Base-by-base conservation (phyloP, 2,113 vertebrate species). In the Microcebus murinus region DNA sequence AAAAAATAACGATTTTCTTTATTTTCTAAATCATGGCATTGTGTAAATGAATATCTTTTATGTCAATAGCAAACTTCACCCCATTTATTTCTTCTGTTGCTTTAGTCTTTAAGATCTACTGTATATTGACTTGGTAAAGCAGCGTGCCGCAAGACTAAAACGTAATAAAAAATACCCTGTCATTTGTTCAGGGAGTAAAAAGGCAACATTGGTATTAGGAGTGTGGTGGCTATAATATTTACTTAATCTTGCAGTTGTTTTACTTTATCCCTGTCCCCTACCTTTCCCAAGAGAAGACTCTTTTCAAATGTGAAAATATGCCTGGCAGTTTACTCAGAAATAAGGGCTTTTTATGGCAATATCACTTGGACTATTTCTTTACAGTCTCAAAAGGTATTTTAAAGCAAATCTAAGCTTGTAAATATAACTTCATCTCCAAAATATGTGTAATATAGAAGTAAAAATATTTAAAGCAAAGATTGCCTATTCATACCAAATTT, bases 101-200 rank as follows among this genome's bases (percentile, higher is more conserved):
- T 85, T 96, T 73, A 50, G 20, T 61, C 15, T 80, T 94, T 85
- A 98, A 42, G 14, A 79, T 76, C 25, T 85, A 48, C 73, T 76
- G 73, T 48, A 0, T 55, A 82, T 81, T 92, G 71, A 81, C 31
- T 68, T 59, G 77, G 13, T 55, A 15, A 74, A 82, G 85, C 70
- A 48, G 15, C 0, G 5, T 36, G 1, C 70, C 83, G 4, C 50
- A 87, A 42, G 20, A 36, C 2, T 36, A 21, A 23, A 94, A 91
- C 71, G 97, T 29, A 91, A 97, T 63, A 93, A 86, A 31, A 95
- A 71, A 27, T 39, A 55, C 57, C 63, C 65, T 3, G 1, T 27
- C 18, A 0, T 0, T 74, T 83, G 31, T 68, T 81, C 29, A 87
- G 77, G 8, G 27, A 74, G 11, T 55, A 94, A 18, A 96, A 91